Base-by-base conservation (phyloP, 2,113 vertebrate genomes). In the Etheostoma cragini region DNA sequence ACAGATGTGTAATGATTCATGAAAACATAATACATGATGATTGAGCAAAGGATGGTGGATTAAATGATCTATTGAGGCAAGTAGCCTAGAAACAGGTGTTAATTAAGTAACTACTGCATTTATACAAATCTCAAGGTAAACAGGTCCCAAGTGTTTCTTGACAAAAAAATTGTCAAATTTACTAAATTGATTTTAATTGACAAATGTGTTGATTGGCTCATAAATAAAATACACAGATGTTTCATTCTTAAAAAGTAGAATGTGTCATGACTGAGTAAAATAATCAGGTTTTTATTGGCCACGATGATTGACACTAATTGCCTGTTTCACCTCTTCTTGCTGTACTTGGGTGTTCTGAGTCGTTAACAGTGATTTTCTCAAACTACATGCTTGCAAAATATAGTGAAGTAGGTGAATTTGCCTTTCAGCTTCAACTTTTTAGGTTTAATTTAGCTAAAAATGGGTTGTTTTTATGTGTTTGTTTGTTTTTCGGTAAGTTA, bases 1-100 rank as follows among this genome's bases (percentile, higher is more conserved):
- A 38, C 45, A 66, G 19, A 74, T 57, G 60, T 61, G 82, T 61
- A 78, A 76, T 76, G 80, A 89, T 42, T 58, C 38, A 16, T 38
- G 1, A 57, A 63, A 68, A 77, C 76, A 52, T 11, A 30, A 61
- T n/a, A 22, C 11, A 68, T 57, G 21, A 47, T 50, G 53, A 84
- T 11, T 47, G 45, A 56, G 16, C 45, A 46, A 64, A 78, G 67
- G 38, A 47, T 65, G 6, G n/a, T 12, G 47, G 19, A 35, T 16
- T 14, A 50, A 64, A 68, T 47, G 5, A 52, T 60, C 14, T 19
- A 13, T 19, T 42, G 21, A 46, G 26, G 15, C 1, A 14, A 49
- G 19, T 0, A 16, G 42, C 12, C 6, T 5, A 13, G 6, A 53
- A 47, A 22, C 26, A 69, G 15, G 71, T 64, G 56, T 77, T 24